Conservation (phyloP, 2,888 invertebrate species). For the Eutolmus rufibarbis region DNA sequence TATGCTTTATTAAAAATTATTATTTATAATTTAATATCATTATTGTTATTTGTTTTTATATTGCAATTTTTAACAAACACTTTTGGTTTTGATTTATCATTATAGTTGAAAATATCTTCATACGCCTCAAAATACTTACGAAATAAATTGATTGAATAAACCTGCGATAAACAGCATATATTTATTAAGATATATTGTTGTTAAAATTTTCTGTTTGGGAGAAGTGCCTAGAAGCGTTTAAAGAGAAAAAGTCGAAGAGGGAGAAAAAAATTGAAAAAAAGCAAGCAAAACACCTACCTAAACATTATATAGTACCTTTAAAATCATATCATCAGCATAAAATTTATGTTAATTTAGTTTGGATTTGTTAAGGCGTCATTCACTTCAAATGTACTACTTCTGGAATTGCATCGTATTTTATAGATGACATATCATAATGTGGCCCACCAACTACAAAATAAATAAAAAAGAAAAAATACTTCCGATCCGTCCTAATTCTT, state of each 20-base stretch:
- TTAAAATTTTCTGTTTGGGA: neutral
- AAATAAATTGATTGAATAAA: neutral
- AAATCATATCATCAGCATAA: neutral
- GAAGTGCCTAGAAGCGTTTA: neutral
- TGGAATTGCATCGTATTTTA: neutral
- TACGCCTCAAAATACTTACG: neutral
- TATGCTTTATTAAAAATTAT: neutral
- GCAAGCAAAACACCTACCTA: neutral
- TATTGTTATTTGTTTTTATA: neutral
- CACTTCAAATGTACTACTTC: neutral
- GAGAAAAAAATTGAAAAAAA: neutral
- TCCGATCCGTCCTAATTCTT: conserved; percentile 5
- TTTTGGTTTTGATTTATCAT: neutral
- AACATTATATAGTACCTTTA: neutral
- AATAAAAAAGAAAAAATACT: neutral
- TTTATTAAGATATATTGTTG: neutral
- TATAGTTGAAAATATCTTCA: neutral
- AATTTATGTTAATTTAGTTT: neutral
- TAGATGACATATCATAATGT: conserved; percentile 7
- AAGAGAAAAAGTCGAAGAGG: neutral
- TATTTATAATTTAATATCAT: neutral
- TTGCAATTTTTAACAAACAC: neutral
- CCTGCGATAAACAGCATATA: neutral
- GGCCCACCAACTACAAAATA: conserved; percentile 1
- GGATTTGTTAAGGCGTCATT: neutral